A percentile compares a stretch with the other conserved stretches of the same genome.
phyloP scores from a whole-genome alignment of 2,888 invertebrate genomes.

The Pammene fasciana region DNA sequence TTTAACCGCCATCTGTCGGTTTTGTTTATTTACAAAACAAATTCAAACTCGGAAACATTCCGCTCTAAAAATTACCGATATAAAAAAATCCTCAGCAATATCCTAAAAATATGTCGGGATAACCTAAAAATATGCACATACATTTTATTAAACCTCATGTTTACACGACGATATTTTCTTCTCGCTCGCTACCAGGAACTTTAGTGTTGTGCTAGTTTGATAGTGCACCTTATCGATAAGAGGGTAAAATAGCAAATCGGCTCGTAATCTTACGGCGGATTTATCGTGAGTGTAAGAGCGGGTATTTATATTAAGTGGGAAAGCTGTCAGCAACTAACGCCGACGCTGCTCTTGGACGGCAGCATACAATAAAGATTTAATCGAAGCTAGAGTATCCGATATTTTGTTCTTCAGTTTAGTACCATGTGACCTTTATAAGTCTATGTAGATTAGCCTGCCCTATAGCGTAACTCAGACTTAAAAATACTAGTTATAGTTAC shows the following conservation, averaged over 20 bases:
- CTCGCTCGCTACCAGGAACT: constrained; percentile 49
- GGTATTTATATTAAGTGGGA: constrained; percentile 82
- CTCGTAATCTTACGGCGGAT: constrained; percentile 65
- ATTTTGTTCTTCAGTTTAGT: background rate
- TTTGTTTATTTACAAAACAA: constrained; percentile 39
- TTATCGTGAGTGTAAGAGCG: constrained; percentile 75
- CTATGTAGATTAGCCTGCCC: too few relatives aligned
- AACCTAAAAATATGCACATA: constrained; percentile 40
- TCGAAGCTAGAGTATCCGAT: background rate
- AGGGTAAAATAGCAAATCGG: constrained; percentile 68
- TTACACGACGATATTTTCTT: constrained; percentile 51
- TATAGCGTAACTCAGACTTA: too few relatives aligned
- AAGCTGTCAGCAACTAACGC: constrained; percentile 80
- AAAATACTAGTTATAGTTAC: too few relatives aligned
- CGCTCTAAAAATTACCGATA: constrained; percentile 28
- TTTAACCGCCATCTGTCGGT: constrained; percentile 27
- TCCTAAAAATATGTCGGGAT: constrained; percentile 51
- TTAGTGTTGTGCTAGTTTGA: constrained; percentile 58
- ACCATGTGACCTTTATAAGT: background rate
- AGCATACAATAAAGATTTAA: constrained; percentile 66
- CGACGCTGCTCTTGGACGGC: constrained; percentile 71
- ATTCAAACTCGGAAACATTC: constrained; percentile 32
- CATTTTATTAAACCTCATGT: constrained; percentile 52
- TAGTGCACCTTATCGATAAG: constrained; percentile 69
- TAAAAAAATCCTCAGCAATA: constrained; percentile 42